Percentiles rank a stretch among this genome's conserved stretches.
Evolutionary conservation across 2,797 vertebrate species (phyloP).

Genomic region (Oophaga sylvatica): DNA sequence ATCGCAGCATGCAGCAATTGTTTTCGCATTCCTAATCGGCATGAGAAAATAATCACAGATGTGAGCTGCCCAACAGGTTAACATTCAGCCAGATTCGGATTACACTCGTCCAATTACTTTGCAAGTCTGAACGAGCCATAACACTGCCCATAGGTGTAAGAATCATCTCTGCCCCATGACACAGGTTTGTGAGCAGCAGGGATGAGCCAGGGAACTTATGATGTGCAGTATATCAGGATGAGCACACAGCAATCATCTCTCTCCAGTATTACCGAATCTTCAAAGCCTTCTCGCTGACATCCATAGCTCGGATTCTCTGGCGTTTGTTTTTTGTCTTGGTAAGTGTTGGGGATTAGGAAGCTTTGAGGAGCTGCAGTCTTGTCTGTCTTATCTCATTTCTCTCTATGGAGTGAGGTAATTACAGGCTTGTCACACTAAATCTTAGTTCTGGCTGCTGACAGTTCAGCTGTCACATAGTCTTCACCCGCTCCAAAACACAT

Average conservation of each 20-base stretch:
- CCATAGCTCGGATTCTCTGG: background rate
- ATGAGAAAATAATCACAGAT: no score
- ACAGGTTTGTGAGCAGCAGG: background rate
- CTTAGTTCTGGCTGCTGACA: conserved; percentile 2
- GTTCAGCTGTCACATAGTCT: background rate
- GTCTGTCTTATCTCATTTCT: conserved; percentile 22
- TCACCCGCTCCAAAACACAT: background rate
- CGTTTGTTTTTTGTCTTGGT: conserved; percentile 3
- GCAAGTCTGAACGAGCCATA: background rate
- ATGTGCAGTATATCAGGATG: background rate
- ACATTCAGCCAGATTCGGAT: no score
- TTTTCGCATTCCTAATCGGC: no score
- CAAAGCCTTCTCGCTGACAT: background rate
- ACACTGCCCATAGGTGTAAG: background rate
- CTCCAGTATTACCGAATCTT: background rate
- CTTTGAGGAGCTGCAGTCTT: conserved; percentile 12
- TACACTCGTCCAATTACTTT: no score
- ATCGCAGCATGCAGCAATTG: no score
- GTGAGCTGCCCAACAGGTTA: no score
- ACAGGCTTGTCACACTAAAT: background rate
- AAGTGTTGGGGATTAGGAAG: conserved; percentile 21
- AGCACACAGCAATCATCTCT: background rate
- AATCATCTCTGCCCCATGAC: background rate
- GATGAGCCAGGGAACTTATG: background rate
- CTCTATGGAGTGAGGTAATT: conserved; percentile 18